These are phyloP conservation scores for Hydrozoanthus tunicans DNA, from an alignment of 64 coral and sea anemone species.

Conservation along the genomic window DNA sequence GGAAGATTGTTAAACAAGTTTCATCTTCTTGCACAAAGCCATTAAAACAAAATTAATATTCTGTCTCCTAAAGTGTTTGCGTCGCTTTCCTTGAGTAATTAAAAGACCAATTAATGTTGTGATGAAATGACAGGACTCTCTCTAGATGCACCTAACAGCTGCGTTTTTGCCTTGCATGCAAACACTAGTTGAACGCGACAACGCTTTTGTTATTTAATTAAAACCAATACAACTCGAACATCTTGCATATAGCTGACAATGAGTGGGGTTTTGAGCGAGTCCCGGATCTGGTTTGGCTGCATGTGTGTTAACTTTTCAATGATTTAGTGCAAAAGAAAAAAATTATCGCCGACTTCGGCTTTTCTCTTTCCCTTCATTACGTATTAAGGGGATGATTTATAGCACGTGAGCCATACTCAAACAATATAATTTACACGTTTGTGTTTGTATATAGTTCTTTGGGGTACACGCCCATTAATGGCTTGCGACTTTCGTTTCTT, in stretches of 20 bases:
- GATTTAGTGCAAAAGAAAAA: not conserved
- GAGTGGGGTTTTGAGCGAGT: not conserved
- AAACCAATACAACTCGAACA: not conserved
- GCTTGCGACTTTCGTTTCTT: not conserved
- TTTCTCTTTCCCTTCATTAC: constrained; percentile 24
- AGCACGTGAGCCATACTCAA: constrained; percentile 19
- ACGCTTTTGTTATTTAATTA: not conserved
- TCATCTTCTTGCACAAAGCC: constrained; percentile 14
- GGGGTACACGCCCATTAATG: not conserved
- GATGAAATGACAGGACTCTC: constrained; percentile 46
- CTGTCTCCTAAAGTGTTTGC: constrained; percentile 17
- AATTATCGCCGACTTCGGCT: constrained; percentile 1
- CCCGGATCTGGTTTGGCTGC: not conserved
- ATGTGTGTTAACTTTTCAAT: not conserved
- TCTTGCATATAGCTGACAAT: not conserved
- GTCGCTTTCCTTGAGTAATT: constrained; percentile 45
- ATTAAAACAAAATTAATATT: constrained; percentile 61
- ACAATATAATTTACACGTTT: constrained; percentile 12
- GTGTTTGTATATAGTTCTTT: constrained; percentile 8
- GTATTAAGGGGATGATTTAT: constrained; percentile 60
- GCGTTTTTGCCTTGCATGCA: not conserved
- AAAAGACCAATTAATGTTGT: constrained; percentile 49
- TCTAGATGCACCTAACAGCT: not conserved
- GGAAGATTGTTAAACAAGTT: not conserved
- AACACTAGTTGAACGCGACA: not conserved